These are phyloP conservation scores for Hirundichthys speculiger DNA, from an alignment of 2,113 vertebrate species.

Conservation along the genomic window DNA sequence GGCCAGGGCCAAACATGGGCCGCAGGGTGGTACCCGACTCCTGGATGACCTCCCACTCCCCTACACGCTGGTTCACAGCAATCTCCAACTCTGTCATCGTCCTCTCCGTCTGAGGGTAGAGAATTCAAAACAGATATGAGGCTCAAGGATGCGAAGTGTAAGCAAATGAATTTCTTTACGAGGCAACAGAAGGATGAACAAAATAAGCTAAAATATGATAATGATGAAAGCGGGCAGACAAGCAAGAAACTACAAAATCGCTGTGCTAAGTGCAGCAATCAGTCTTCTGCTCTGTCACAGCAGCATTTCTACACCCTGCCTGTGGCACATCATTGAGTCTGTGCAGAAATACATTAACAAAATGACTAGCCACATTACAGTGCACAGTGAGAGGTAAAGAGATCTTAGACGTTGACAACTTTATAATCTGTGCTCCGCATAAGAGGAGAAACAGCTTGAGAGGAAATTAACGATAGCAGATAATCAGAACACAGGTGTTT, in stretches of 20 bases:
- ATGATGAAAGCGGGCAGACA: slow-evolving; percentile 19
- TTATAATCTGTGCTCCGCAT: slow-evolving; percentile 14
- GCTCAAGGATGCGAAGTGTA: neutral
- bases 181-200: slow-evolving; percentile 9
- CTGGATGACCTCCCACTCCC: slow-evolving; percentile 98
- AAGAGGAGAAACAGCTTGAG: slow-evolving; percentile 36
- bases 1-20: slow-evolving; percentile 91
- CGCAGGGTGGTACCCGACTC: slow-evolving; percentile 92
- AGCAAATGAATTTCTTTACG: neutral
- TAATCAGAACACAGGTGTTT: too few species aligned
- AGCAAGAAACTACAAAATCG: slow-evolving; percentile 16
- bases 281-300: slow-evolving; percentile 14
- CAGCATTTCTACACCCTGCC: slow-evolving; percentile 15
- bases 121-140: neutral
- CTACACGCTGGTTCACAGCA: slow-evolving; percentile 97
- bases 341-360: slow-evolving; percentile 35
- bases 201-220: neutral
- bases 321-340: slow-evolving; percentile 47
- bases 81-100: slow-evolving; percentile 99
- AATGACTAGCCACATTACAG: slow-evolving; percentile 40
- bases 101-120: slow-evolving; percentile 89
- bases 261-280: slow-evolving; percentile 26
- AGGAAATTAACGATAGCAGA: slow-evolving; percentile 31
- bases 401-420: slow-evolving; percentile 21
- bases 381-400: slow-evolving; percentile 27